Percentiles rank a stretch among this genome's conserved stretches.
These are phyloP conservation scores for Nestor notabilis DNA, from an alignment of 2,113 vertebrate genomes.

Conservation along the genomic window DNA sequence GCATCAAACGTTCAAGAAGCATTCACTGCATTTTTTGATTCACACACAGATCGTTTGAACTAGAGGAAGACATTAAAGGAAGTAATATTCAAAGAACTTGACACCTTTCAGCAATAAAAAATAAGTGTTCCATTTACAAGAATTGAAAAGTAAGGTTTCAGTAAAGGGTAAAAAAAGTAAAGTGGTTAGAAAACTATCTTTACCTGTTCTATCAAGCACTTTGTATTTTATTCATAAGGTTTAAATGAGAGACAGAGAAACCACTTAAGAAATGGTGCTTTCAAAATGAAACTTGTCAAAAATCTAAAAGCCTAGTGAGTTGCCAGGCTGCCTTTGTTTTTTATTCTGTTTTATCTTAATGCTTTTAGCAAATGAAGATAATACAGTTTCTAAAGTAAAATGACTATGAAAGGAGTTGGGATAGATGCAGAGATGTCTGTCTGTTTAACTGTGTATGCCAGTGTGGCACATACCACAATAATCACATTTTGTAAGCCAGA, in stretches of 20 bases:
- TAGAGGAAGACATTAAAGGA: conserved; percentile 4
- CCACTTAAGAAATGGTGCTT: neutral
- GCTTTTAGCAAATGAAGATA: conserved; percentile 8
- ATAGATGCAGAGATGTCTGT: neutral
- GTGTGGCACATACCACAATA: neutral
- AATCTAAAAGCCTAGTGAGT: neutral
- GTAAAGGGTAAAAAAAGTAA: neutral
- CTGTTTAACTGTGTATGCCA: neutral
- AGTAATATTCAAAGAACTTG: conserved; percentile 26
- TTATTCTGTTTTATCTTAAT: conserved; percentile 6
- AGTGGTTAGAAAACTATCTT: conserved; percentile 3
- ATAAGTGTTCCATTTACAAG: conserved; percentile 45
- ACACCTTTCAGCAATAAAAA: conserved; percentile 51
- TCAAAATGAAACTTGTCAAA: conserved; percentile 11
- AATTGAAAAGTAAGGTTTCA: conserved; percentile 13
- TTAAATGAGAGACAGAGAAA: neutral
- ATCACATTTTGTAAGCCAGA: neutral
- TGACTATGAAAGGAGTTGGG: neutral
- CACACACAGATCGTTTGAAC: neutral
- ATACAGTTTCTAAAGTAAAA: neutral
- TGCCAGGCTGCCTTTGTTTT: neutral
- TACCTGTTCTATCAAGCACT: neutral
- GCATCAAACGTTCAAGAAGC: neutral
- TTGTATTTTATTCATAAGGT: neutral
- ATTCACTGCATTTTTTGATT: neutral